Percentiles rank a stretch among this genome's conserved stretches.
Conservation (phyloP, 1,140 invertebrate species). For the Magallana ariakensis region DNA sequence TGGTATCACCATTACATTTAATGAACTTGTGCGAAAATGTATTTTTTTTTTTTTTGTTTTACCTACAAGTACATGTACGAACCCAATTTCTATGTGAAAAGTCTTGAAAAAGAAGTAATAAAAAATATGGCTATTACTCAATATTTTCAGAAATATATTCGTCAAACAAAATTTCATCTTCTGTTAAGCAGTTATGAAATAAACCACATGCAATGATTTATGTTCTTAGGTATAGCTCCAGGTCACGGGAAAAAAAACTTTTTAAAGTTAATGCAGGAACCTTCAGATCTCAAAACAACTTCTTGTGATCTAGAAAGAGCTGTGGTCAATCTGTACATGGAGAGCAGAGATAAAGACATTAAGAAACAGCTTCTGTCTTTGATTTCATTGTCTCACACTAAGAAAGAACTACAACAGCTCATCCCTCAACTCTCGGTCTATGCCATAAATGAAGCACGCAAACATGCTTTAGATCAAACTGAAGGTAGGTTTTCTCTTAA, state of each 20-base stretch:
- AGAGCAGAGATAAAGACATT: neutral
- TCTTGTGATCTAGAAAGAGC: neutral
- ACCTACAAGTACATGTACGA: neutral
- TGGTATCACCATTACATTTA: neutral
- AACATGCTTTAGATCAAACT: neutral
- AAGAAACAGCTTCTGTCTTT: conserved; percentile 13
- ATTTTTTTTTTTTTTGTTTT: neutral
- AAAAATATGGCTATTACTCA: neutral
- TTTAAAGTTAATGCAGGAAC: neutral
- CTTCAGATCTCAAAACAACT: neutral
- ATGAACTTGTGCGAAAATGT: neutral
- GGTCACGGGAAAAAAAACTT: neutral
- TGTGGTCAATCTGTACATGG: neutral
- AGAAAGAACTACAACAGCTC: no score
- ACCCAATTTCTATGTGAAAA: neutral
- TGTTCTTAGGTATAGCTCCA: neutral
- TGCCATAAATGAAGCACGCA: conserved; percentile 22
- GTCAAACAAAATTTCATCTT: neutral
- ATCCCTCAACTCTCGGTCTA: neutral
- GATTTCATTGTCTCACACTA: no score
- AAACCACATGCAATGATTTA: no score
- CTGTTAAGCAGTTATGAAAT: neutral
- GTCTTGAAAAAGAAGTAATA: neutral
- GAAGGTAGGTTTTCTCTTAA: neutral
- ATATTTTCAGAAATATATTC: neutral